Percentiles rank a stretch among this genome's conserved stretches.
phyloP scores from a whole-genome alignment of 2,797 vertebrate species.

The Hyperoplus immaculatus region DNA sequence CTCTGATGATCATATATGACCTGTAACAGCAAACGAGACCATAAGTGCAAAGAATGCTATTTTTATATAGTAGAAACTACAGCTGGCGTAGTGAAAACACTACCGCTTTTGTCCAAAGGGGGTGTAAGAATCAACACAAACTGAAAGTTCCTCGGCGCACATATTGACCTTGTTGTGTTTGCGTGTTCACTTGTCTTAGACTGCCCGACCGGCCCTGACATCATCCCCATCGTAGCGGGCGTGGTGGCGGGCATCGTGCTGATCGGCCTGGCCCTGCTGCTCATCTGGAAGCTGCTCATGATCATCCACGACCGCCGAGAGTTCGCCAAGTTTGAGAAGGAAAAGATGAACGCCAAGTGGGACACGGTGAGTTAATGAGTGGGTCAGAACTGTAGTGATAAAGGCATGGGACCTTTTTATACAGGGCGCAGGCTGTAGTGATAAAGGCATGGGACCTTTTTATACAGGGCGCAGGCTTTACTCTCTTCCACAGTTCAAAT shows the following conservation, averaged over 20 bases:
- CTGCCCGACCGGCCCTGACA: slow-evolving; percentile 94
- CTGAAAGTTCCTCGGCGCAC: no score
- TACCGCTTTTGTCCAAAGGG: no score
- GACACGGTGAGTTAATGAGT: slow-evolving; percentile 90
- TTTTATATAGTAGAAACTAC: no score
- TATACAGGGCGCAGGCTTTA: background rate
- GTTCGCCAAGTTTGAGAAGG: slow-evolving; percentile 99
- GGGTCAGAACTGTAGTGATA: background rate
- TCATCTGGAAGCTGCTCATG: slow-evolving; percentile 99
- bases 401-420: background rate
- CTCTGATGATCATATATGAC: no score
- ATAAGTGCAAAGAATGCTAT: no score
- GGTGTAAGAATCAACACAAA: no score
- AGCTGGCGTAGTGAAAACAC: no score
- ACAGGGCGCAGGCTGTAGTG: background rate
- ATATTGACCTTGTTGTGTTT: background rate
- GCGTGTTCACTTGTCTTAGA: slow-evolving; percentile 77
- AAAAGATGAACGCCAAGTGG: slow-evolving; percentile 99
- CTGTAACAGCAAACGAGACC: no score
- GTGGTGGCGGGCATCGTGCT: slow-evolving; percentile 98
- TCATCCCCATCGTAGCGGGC: slow-evolving; percentile 97
- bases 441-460: background rate
- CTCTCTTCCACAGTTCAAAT: background rate
- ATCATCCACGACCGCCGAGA: slow-evolving; percentile 98
- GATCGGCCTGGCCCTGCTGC: slow-evolving; percentile 95